phyloP scores from a whole-genome alignment of 2,113 vertebrate species.

The Nestor notabilis region DNA sequence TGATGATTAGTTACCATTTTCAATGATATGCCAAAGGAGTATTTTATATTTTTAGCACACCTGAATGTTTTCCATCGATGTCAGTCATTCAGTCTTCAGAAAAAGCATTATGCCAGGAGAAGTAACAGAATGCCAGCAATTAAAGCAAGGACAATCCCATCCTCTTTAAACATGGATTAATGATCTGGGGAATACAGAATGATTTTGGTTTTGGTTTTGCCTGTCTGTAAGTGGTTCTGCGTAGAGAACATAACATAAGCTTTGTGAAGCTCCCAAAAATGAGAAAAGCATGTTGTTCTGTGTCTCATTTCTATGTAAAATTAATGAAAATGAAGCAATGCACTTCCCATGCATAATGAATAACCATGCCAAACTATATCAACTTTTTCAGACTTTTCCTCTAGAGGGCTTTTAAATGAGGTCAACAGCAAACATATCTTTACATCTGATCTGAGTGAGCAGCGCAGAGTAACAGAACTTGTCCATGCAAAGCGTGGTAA shows the following conservation, averaged over 20 bases:
- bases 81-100: slow-evolving; percentile 4
- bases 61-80: slow-evolving; percentile 3
- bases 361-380: slow-evolving; percentile 56
- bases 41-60: slow-evolving; percentile 2
- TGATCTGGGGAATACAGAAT: neutral
- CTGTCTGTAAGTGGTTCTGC: neutral
- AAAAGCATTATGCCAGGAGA: slow-evolving; percentile 31
- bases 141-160: slow-evolving; percentile 28
- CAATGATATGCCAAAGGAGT: neutral
- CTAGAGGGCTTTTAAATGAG: slow-evolving; percentile 63
- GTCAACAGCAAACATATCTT: slow-evolving; percentile 66
- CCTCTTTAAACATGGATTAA: slow-evolving; percentile 37
- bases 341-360: slow-evolving; percentile 71
- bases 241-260: neutral
- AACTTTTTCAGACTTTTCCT: slow-evolving; percentile 56
- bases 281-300: slow-evolving; percentile 36
- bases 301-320: slow-evolving; percentile 68
- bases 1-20: neutral
- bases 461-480: slow-evolving; percentile 40
- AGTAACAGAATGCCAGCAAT: slow-evolving; percentile 23
- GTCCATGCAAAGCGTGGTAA: slow-evolving; percentile 20
- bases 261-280: slow-evolving; percentile 40
- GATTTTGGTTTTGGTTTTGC: slow-evolving; percentile 44
- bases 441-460: slow-evolving; percentile 38
- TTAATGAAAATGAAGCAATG: slow-evolving; percentile 67